Conservation (phyloP, 2,113 vertebrate species). For the Tautogolabrus adspersus region DNA sequence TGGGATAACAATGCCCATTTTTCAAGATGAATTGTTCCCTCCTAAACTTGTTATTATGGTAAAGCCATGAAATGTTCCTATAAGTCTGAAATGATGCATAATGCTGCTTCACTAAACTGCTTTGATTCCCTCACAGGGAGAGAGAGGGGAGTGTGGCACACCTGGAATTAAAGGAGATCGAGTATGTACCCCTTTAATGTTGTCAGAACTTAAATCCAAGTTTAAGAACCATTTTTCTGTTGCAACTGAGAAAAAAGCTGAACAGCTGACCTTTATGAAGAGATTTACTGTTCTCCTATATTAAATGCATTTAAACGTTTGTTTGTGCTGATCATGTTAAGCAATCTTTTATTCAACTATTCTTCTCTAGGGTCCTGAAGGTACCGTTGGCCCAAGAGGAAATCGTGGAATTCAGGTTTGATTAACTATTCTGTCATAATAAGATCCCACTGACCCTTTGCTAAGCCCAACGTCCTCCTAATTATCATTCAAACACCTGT, state of each 20-base stretch:
- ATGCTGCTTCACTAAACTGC: background rate
- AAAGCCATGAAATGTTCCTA: background rate
- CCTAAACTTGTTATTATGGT: too few species aligned
- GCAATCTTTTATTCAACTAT: background rate
- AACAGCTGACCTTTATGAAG: too few species aligned
- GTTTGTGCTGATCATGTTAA: background rate
- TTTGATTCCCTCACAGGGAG: slow-evolving; percentile 82
- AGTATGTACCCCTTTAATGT: slow-evolving; percentile 73
- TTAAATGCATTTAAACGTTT: background rate
- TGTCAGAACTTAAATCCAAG: too few species aligned
- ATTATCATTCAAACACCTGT: background rate
- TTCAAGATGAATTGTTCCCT: background rate
- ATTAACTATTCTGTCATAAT: background rate
- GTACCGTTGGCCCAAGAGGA: slow-evolving; percentile 86
- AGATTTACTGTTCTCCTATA: too few species aligned
- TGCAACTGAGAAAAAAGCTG: too few species aligned
- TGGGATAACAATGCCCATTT: slow-evolving; percentile 13
- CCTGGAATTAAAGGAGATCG: slow-evolving; percentile 92
- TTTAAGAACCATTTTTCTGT: too few species aligned
- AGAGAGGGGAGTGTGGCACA: slow-evolving; percentile 91
- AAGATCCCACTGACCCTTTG: background rate
- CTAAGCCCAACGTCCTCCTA: background rate
- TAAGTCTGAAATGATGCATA: slow-evolving; percentile 1
- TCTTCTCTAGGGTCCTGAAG: slow-evolving; percentile 87
- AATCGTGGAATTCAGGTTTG: slow-evolving; percentile 88